phyloP scores from a whole-genome alignment of 2,888 invertebrate genomes.

The Erannis defoliaria region DNA sequence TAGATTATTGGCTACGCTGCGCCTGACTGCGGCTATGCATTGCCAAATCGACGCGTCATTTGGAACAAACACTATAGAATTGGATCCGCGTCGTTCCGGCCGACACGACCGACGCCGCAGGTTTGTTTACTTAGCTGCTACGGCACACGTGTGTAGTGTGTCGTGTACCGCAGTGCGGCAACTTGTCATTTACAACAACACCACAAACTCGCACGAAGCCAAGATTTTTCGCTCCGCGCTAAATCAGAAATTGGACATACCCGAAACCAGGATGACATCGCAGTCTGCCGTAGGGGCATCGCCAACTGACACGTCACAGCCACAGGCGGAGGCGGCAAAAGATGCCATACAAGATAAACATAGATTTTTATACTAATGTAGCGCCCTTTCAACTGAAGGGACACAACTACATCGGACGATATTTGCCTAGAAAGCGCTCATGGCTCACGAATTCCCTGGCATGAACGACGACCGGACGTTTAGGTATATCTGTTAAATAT shows the following conservation, averaged over 20 bases:
- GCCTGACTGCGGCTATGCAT: slow-evolving; percentile 10
- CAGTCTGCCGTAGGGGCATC: slow-evolving; percentile 57
- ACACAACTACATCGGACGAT: slow-evolving; percentile 68
- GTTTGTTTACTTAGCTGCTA: slow-evolving; percentile 36
- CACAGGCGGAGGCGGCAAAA: slow-evolving; percentile 53
- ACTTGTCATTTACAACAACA: slow-evolving; percentile 47
- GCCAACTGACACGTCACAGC: slow-evolving; percentile 69
- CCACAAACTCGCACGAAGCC: slow-evolving; percentile 54
- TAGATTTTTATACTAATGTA: slow-evolving; percentile 58
- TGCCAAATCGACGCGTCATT: slow-evolving; percentile 19
- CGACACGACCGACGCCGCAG: slow-evolving; percentile 16
- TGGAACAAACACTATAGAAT: slow-evolving; percentile 25
- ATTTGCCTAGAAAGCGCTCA: slow-evolving; percentile 74
- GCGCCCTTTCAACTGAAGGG: slow-evolving; percentile 68
- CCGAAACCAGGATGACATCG: slow-evolving; percentile 78
- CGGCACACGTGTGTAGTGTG: slow-evolving; percentile 27
- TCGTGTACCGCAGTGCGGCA: slow-evolving; percentile 18
- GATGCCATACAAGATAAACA: slow-evolving; percentile 58
- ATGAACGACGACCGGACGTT: slow-evolving; percentile 70
- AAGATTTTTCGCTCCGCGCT: slow-evolving; percentile 55
- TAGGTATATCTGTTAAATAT: slow-evolving; percentile 64
- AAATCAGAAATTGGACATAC: slow-evolving; percentile 70
- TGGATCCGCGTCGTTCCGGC: slow-evolving; percentile 13
- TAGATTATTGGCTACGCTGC: slow-evolving; percentile 9
- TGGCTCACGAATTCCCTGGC: slow-evolving; percentile 81